Base-by-base conservation (phyloP, 2,113 vertebrate genomes). In the Porphyrio hochstetteri region DNA sequence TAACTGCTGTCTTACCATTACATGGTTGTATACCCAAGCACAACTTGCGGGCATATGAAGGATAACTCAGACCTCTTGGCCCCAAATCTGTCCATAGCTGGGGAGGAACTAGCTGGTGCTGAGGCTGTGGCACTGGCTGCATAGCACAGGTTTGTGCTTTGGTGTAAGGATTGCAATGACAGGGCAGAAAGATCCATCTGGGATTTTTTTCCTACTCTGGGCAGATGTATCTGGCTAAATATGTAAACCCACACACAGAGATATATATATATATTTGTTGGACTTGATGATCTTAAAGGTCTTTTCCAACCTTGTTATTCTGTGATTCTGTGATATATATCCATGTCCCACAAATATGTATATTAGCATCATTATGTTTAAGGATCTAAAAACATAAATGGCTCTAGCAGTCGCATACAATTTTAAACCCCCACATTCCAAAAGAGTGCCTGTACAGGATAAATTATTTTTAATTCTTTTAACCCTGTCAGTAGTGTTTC, bases 111-210 rank as follows among this genome's bases (percentile, higher is more conserved):
- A 52, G 5, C 11, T 24, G n/a, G 25, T 16, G 10, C 3, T 27
- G 23, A 10, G 59, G 27, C 38, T 65, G 35, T 36, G 55, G 25
- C 53, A 33, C 2, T 38, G 23, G 5, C 24, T 35, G 8, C 9
- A 5, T 13, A 44, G 31, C 48, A 44, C 13, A 36, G 60, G 8
- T 10, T 81, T 0, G 0, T 19, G 46, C 5, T 55, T 76, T 68
- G 38, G 25, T 1, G 0, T 8, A 4, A 28, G 5, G 11, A 28
- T 65, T 74, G 36, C 18, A 52, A 21, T 33, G 44, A 10, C 13
- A 14, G 18, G 7, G 42, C 8, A 3, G n/a, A 70, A 94, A 70
- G 16, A 24, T n/a, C n/a, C 13, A n/a, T 36, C 21, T 28, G 23
- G 9, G 14, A 0, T 56, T 24, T 68, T 68, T 42, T 65, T 24